Base-by-base conservation (phyloP, 1,140 invertebrate genomes). In the Brachionus asplanchnoidis region DNA sequence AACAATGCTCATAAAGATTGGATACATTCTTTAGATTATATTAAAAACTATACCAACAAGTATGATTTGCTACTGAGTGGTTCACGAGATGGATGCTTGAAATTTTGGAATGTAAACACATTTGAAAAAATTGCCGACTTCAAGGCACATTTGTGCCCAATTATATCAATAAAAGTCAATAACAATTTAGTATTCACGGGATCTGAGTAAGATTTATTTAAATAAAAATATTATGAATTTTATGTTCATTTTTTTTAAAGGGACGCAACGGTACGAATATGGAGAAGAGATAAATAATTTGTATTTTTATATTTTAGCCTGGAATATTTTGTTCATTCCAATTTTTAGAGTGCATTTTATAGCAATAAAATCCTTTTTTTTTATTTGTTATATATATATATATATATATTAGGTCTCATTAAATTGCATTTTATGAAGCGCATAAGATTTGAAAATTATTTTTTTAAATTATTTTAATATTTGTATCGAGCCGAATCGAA, bases 1-100 rank as follows among this genome's bases (percentile, higher is more conserved):
- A 95, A 94, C 88, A 94, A 94, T 89, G 95, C 94, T 44, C 95
- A 96, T 89, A 94, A 94, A 89, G 94, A 95, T 88, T 96, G 95
- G 95, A 93, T 96, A 75, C 93, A 93, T 87, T 94, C 94, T 28
- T 89, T 95, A 86, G 91, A 91, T 84, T 92, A 93, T 87, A 91
- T 94, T 85, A 92, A 92, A 60, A 90, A 89, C 20, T 60, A 65
- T 60, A 2, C 32, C 8, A 88, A 87, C 20, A 87, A 87, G 73
- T 91, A 91, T 73, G 90, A 91, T 28, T 87, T 92, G 26, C 88
- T 95, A 87, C 90, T 94, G 50, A 94, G 93, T 85, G 94, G 93
- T 56, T 95, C 94, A 86, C 92, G 94, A 66, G 93, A 92, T 86
- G 94, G 94, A 26, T 91, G 92, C 56, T 88, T 96, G 9, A 92